A percentile compares a stretch with the other conserved stretches of the same genome.
Conservation (phyloP, 2,797 vertebrate species). For the Morus bassanus region DNA sequence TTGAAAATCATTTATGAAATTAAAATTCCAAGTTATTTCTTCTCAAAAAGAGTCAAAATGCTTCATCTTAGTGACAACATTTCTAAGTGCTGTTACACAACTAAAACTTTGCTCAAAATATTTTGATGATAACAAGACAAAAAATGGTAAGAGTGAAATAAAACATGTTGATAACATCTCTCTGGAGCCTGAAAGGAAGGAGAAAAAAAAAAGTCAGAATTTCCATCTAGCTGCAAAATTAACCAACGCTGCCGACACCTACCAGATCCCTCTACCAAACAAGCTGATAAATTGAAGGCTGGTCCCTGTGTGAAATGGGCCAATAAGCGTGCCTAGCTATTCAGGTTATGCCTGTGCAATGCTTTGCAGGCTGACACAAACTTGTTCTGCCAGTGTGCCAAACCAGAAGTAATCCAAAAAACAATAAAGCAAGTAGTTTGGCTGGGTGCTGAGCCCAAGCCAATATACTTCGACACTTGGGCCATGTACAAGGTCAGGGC, state of each 20-base stretch:
- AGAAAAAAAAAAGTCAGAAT: fast-evolving
- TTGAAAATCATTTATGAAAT: not conserved
- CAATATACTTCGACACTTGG: too few relatives aligned
- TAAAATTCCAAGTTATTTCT: not conserved
- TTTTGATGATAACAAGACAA: not conserved
- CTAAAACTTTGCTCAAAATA: not conserved
- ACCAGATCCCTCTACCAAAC: not conserved
- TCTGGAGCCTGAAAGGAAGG: not conserved
- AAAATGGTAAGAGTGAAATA: not conserved
- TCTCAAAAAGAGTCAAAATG: not conserved
- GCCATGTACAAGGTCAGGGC: not conserved
- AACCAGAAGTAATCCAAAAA: not conserved
- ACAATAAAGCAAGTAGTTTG: not conserved
- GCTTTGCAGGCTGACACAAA: not conserved
- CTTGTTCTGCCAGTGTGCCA: not conserved
- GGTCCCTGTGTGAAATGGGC: not conserved
- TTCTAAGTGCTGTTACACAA: not conserved
- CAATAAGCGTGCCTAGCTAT: not conserved
- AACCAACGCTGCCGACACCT: not conserved
- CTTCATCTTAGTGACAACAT: not conserved
- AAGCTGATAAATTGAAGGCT: not conserved
- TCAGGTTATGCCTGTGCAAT: not conserved
- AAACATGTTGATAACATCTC: not conserved
- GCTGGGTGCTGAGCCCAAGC: not conserved
- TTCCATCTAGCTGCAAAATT: not conserved